Evolutionary conservation across 2,797 vertebrate genomes (phyloP).

Genomic region (Fringilla coelebs): DNA sequence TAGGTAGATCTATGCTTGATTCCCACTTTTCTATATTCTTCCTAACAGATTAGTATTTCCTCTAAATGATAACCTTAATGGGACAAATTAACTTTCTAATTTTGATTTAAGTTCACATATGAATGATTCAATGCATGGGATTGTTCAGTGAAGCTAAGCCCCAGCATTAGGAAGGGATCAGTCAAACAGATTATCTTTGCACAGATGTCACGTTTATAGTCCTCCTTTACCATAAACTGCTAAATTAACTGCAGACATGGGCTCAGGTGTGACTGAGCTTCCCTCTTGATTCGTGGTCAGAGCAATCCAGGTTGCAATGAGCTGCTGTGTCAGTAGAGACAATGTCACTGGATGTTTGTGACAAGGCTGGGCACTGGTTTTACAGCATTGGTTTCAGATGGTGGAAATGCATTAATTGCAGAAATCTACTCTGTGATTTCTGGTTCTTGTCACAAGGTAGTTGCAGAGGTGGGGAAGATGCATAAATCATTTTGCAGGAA

Average conservation of each 20-base stretch:
- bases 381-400: not conserved
- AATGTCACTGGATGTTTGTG: not conserved
- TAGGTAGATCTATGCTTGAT: not conserved
- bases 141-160: not conserved
- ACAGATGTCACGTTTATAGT: not conserved
- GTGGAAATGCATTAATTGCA: slow-evolving; percentile 34
- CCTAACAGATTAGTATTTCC: not conserved
- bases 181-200: not conserved
- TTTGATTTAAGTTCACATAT: not conserved
- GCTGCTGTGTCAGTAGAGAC: not conserved
- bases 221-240: not conserved
- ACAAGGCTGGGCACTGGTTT: not conserved
- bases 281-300: not conserved
- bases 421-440: slow-evolving; percentile 4
- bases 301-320: not conserved
- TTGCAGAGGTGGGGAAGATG: slow-evolving; percentile 54
- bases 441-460: slow-evolving; percentile 46
- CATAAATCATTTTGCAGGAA: slow-evolving; percentile 45
- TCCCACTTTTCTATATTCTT: not conserved
- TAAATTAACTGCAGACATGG: not conserved
- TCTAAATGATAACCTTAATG: not conserved
- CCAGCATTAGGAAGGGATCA: not conserved
- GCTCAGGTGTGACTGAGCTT: not conserved
- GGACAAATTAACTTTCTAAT: not conserved
- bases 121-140: not conserved